Percentiles rank a stretch among this genome's conserved stretches.
These are phyloP conservation scores for Australoheros scitulus DNA, from an alignment of 2,113 vertebrate species.

Conservation along the genomic window DNA sequence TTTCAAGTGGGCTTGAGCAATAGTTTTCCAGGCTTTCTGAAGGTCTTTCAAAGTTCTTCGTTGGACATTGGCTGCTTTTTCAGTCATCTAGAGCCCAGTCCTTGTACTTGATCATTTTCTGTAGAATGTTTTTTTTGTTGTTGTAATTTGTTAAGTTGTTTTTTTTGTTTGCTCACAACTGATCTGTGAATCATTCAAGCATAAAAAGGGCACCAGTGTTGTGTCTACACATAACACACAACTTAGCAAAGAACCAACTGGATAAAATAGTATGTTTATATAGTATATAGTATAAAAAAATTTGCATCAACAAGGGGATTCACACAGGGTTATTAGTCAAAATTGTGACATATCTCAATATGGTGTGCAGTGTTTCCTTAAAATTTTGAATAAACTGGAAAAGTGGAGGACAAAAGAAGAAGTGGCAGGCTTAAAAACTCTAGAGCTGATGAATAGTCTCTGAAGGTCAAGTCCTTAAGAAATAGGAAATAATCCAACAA, in stretches of 20 bases:
- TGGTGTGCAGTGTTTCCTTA: no score
- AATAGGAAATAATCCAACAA: no score
- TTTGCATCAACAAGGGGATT: no score
- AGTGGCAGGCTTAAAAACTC: no score
- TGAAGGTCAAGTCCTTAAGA: no score
- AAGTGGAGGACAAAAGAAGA: no score
- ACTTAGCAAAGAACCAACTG: background rate
- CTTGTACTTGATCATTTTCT: background rate
- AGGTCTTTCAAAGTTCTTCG: background rate
- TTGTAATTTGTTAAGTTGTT: background rate
- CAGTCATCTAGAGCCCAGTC: background rate
- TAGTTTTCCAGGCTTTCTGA: background rate
- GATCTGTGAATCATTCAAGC: background rate
- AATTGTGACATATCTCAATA: no score
- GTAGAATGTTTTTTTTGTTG: background rate
- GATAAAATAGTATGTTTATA: no score
- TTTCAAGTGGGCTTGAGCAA: background rate
- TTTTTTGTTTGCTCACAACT: background rate
- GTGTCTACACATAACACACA: background rate
- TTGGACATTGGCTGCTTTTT: background rate
- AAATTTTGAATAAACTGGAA: no score
- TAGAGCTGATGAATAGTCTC: no score
- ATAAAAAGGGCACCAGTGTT: background rate
- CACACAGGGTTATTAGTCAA: no score
- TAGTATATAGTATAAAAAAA: no score